These are phyloP conservation scores for Galemys pyrenaicus DNA, from an alignment of 2,113 vertebrate species.

Conservation along the genomic window DNA sequence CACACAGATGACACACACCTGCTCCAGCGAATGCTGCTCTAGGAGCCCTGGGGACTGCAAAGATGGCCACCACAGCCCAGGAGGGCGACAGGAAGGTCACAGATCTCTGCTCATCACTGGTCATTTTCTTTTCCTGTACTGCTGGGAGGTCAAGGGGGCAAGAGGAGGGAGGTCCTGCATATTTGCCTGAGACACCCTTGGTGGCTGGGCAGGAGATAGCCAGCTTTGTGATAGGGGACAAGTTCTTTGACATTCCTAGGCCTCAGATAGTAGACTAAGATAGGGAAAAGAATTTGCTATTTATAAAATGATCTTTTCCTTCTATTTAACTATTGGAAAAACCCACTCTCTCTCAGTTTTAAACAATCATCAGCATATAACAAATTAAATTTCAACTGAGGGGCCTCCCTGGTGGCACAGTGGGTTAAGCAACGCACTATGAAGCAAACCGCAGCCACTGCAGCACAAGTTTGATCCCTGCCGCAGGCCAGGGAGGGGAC, in stretches of 20 bases:
- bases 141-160: too few relatives aligned
- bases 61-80: background rate
- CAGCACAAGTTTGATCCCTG: too few relatives aligned
- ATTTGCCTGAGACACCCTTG: background rate
- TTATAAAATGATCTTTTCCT: conserved; percentile 8
- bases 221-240: background rate
- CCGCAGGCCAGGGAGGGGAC: too few relatives aligned
- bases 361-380: background rate
- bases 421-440: too few relatives aligned
- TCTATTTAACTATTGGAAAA: background rate
- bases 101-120: background rate
- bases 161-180: background rate
- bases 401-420: too few relatives aligned
- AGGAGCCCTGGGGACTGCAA: background rate
- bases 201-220: background rate
- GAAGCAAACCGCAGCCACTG: too few relatives aligned
- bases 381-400: background rate
- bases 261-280: background rate
- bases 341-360: background rate
- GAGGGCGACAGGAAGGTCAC: background rate
- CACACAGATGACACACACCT: background rate
- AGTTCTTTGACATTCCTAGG: background rate
- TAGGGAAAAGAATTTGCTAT: background rate
- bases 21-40: background rate
- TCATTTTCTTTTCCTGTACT: background rate